Base-by-base conservation (phyloP, 2,888 invertebrate species). In the Psococerastis gibbosa region DNA sequence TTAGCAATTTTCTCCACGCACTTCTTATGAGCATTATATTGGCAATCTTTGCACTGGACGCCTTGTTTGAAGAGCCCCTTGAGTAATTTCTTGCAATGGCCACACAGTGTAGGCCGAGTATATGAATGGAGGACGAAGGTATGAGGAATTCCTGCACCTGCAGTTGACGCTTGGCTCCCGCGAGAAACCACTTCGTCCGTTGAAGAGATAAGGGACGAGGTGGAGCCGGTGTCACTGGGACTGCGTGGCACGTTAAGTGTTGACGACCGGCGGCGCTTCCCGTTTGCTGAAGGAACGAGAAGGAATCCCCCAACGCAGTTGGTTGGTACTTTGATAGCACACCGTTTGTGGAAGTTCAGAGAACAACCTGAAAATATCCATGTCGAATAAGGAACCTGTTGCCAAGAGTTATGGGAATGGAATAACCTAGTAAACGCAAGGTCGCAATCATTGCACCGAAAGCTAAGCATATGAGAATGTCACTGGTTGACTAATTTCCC, bases 291-390 rank as follows among this genome's bases (percentile, higher is more conserved):
- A 27, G 27, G 27, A 6, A 27, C 27, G 27, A 27, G 27, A 59
- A 47, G 56, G 52, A 54, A 51, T 48, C 53, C 59, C 51, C 72
- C 72, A 45, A 78, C 76, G 67, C 98, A 98, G 69, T 98, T 95
- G 60, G 95, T 94, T 41, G 97, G 97, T 50, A 98, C 88, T 66
- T 94, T 95, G 50, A 92, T 87, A 38, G 84, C 84, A 63, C 87
- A 98, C 42, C 97, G 75, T 63, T 98, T 98, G 70, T 98, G 98
- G 68, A 91, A 98, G 68, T 95, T 97, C 58, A 89, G 75, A 11
- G 92, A 87, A 69, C 97, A 98, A 52, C 94, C 95, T 94, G 65
- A 16, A 63, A 58, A 27, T 9, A 27, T 11, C 27, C 6, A 6
- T 9, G 27, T 27, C 6, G 27, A 27, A 9, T 27, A 27, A n/a